A percentile compares a stretch with the other conserved stretches of the same genome.
These are phyloP conservation scores for Euura saliciscinereae DNA, from an alignment of 1,140 invertebrate species.

Conservation along the genomic window DNA sequence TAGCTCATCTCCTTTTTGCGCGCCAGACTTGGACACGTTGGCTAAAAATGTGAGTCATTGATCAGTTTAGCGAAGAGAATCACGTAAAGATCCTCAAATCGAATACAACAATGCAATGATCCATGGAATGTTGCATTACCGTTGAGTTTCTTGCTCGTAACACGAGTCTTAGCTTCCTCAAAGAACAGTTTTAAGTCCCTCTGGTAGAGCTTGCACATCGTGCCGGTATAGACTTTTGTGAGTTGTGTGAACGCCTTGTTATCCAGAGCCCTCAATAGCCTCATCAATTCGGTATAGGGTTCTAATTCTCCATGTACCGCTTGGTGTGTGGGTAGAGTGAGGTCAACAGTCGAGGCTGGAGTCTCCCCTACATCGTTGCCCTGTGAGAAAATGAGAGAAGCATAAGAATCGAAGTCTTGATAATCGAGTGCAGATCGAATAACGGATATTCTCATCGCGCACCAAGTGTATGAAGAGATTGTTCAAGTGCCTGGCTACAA, in stretches of 20 bases:
- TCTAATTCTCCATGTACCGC: slow-evolving; percentile 82
- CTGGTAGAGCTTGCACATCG: slow-evolving; percentile 84
- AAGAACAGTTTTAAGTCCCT: slow-evolving; percentile 82
- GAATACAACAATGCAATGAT: no score
- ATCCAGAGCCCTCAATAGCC: slow-evolving; percentile 88
- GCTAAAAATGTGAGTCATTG: slow-evolving; percentile 22
- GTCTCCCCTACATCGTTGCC: slow-evolving; percentile 72
- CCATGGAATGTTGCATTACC: slow-evolving; percentile 24
- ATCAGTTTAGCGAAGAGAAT: no score
- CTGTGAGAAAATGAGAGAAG: slow-evolving; percentile 44
- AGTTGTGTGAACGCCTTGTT: slow-evolving; percentile 80
- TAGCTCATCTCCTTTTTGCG: slow-evolving; percentile 48
- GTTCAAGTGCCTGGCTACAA: slow-evolving; percentile 85
- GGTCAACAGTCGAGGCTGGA: slow-evolving; percentile 59
- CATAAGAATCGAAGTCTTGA: slow-evolving; percentile 1
- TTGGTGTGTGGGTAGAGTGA: slow-evolving; percentile 77
- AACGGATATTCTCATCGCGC: slow-evolving; percentile 13
- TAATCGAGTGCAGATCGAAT: neutral
- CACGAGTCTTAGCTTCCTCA: slow-evolving; percentile 71
- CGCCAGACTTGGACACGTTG: slow-evolving; percentile 45
- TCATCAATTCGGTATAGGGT: slow-evolving; percentile 88
- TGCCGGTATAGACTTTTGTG: slow-evolving; percentile 79
- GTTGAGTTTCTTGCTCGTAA: slow-evolving; percentile 51
- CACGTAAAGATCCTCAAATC: no score
- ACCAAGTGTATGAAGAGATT: slow-evolving; percentile 93